phyloP scores from a whole-genome alignment of 2,113 vertebrate species.

The Alligator mississippiensis region DNA sequence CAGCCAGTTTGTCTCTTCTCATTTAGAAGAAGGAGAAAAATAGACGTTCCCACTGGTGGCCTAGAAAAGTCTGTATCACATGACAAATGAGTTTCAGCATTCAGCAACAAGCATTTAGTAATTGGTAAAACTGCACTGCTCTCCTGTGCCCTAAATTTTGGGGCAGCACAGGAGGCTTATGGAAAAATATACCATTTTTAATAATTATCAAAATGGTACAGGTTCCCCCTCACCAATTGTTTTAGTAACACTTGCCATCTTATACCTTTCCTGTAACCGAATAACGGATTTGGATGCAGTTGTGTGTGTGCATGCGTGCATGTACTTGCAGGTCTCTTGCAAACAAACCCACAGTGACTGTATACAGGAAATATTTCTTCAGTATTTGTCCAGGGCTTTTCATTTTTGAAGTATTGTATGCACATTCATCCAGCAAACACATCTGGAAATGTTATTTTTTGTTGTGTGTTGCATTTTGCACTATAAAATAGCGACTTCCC shows the following conservation, averaged over 20 bases:
- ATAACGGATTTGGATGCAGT: constrained; percentile 7
- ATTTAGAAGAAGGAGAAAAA: constrained; percentile 46
- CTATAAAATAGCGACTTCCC: accelerated
- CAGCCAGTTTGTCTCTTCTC: constrained; percentile 63
- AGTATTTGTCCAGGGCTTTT: neutral
- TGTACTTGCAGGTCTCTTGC: neutral
- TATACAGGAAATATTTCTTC: neutral
- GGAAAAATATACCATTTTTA: constrained; percentile 7
- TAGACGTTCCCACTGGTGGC: constrained; percentile 55
- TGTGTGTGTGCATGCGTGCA: constrained; percentile 2
- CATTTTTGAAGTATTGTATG: accelerated
- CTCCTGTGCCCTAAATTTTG: neutral
- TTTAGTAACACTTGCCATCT: neutral
- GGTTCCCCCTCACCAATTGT: neutral
- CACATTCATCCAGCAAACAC: neutral
- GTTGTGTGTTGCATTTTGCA: neutral
- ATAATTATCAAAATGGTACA: neutral
- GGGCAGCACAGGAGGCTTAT: neutral
- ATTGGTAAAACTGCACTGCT: constrained; percentile 28
- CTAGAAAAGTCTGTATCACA: constrained; percentile 41
- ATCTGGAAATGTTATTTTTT: neutral
- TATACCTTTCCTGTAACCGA: neutral
- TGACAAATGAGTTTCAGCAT: constrained; percentile 55
- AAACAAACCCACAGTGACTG: accelerated
- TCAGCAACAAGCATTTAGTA: neutral